A percentile compares a stretch with the other conserved stretches of the same genome.
These are phyloP conservation scores for Acronicta psi DNA, from an alignment of 2,888 invertebrate genomes.

Conservation along the genomic window DNA sequence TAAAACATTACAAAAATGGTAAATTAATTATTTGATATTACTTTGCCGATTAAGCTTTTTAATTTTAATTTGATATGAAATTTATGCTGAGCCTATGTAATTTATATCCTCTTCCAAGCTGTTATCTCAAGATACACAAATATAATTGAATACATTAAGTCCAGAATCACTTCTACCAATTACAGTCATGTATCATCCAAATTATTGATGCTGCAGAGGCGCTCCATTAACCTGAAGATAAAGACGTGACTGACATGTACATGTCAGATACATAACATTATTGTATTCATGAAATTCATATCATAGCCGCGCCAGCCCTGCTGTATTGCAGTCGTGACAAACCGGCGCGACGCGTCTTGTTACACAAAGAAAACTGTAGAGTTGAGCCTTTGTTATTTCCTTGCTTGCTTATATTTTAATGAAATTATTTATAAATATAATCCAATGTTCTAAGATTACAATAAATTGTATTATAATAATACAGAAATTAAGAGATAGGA, in stretches of 20 bases:
- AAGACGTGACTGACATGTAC: conserved; percentile 44
- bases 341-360: conserved; percentile 16
- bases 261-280: conserved; percentile 41
- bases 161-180: conserved; percentile 20
- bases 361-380: conserved; percentile 17
- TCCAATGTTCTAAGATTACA: too few species aligned
- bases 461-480: too few species aligned
- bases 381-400: conserved; percentile 14
- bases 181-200: conserved; percentile 33
- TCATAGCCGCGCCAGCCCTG: conserved; percentile 15
- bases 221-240: conserved; percentile 34
- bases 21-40: too few species aligned
- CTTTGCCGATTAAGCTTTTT: neutral
- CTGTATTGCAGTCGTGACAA: conserved; percentile 11
- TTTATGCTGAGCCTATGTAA: neutral
- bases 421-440: neutral
- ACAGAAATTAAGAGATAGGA: too few species aligned
- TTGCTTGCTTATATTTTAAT: neutral
- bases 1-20: too few species aligned
- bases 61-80: neutral
- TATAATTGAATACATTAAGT: conserved; percentile 19
- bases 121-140: conserved; percentile 18
- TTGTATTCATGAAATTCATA: conserved; percentile 36
- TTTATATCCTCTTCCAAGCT: neutral
- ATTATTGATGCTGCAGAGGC: conserved; percentile 33